phyloP scores from a whole-genome alignment of 2,113 vertebrate genomes.

The Peucedramus taeniatus region DNA sequence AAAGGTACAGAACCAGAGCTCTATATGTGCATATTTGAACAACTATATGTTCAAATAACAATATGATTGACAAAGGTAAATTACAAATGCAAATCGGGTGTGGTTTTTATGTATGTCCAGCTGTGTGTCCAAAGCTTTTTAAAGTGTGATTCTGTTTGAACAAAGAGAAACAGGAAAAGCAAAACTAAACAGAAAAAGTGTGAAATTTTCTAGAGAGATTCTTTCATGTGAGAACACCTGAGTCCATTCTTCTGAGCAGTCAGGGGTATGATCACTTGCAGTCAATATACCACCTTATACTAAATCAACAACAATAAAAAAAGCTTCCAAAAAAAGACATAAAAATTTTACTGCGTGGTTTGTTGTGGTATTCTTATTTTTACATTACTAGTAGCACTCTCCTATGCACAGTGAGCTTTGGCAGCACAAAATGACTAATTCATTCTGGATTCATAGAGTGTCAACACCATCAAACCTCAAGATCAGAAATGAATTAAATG shows the following conservation, averaged over 20 bases:
- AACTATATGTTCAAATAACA: neutral
- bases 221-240: neutral
- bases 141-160: neutral
- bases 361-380: neutral
- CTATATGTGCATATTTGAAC: neutral
- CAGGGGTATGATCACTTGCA: neutral
- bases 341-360: neutral
- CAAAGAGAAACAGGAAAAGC: neutral
- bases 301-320: neutral
- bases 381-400: neutral
- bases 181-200: neutral
- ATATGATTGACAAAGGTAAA: neutral
- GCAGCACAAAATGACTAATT: slow-evolving; percentile 23
- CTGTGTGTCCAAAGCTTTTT: neutral
- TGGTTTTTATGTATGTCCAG: neutral
- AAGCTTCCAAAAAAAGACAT: neutral
- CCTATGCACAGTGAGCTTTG: neutral
- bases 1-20: neutral
- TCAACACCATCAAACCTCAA: neutral
- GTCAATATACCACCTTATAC: neutral
- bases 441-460: neutral
- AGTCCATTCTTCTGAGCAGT: neutral
- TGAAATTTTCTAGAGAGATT: neutral
- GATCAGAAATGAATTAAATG: neutral
- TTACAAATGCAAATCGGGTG: neutral